Base-by-base conservation (phyloP, 2,888 invertebrate genomes). In the Drosophila kuntzei region DNA sequence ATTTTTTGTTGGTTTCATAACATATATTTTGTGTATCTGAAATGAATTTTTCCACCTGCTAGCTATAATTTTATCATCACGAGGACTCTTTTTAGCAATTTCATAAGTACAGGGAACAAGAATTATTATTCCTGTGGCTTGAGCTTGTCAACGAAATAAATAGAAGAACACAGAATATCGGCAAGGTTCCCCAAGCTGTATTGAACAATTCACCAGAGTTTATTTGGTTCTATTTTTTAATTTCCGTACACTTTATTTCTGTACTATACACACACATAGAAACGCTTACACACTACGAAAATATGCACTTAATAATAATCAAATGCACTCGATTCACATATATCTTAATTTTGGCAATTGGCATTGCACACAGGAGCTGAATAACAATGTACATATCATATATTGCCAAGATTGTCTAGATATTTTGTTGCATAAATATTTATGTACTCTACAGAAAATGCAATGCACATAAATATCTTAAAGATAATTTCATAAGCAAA, bases 291-390 rank as follows among this genome's bases (percentile, higher is more conserved):
- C 41, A 63, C 1, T 32, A 8, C 12, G 2, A 36, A 14, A 14
- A 47, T 32, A 46, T 20, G 34, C 72, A 79, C 75, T 82, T 76
- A 77, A 79, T 87, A 79, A 76, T 81, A 77, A 79, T 79, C 69
- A 84, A 84, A 77, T 74, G 77, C 79, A 77, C 75, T 85, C 75
- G 54, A 71, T 62, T 61, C 66, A 18, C 54, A 84, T 80, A 68
- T 70, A 71, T 84, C 73, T 84, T 71, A 69, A 80, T 81, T 72
- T 57, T 57, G 69, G 49, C 58, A 70, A 76, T 73, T 62, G 69
- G 47, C 67, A 67, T 61, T 59, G 50, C 46, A 51, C 39, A 57
- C 46, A 60, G 47, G 22, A 60, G 20, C 46, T 25, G 37, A 54
- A 12, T 29, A 20, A 22, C 16, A 34, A 25, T 55, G n/a, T 9